Percentiles rank a stretch among this genome's conserved stretches.
Evolutionary conservation across 2,113 vertebrate genomes (phyloP).

Genomic region (Toxostoma redivivum): DNA sequence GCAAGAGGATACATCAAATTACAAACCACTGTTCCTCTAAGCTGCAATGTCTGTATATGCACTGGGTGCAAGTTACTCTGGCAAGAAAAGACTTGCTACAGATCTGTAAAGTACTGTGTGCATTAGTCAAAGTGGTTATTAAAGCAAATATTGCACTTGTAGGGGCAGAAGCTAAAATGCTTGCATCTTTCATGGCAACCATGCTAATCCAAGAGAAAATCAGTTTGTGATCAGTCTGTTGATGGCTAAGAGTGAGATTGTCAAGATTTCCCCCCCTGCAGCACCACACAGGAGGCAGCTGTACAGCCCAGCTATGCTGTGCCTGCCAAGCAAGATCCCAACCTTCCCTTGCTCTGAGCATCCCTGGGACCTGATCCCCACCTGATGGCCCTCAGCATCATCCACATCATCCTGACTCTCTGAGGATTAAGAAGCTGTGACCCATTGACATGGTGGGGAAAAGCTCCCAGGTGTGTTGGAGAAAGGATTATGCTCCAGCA

Average conservation of each 20-base stretch:
- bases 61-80: background rate
- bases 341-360: background rate
- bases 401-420: background rate
- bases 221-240: background rate
- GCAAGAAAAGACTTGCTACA: background rate
- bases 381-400: background rate
- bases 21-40: background rate
- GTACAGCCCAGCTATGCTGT: background rate
- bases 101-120: background rate
- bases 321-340: background rate
- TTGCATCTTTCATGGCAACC: background rate
- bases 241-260: background rate
- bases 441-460: background rate
- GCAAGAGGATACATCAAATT: background rate
- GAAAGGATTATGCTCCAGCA: fast-evolving
- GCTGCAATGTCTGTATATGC: background rate
- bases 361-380: background rate
- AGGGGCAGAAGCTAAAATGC: background rate
- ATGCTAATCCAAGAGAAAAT: background rate
- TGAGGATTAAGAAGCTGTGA: background rate
- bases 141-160: background rate
- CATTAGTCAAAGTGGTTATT: background rate
- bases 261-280: background rate
- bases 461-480: background rate
- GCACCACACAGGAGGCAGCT: background rate